These are phyloP conservation scores for Tyto alba DNA, from an alignment of 2,113 vertebrate species.

Conservation along the genomic window DNA sequence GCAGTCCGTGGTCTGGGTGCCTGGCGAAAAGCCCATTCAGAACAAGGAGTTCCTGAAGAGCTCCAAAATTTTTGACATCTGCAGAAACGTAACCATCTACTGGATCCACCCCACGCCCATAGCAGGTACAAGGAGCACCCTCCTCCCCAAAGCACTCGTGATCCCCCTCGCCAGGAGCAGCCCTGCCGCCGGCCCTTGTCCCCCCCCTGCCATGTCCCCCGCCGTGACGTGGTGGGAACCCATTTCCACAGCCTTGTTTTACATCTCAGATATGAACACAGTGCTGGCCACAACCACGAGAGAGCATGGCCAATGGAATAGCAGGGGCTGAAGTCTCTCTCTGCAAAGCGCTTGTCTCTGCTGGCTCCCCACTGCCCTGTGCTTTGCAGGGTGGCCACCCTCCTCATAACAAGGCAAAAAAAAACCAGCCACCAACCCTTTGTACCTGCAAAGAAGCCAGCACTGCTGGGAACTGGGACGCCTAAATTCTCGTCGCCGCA, in stretches of 20 bases:
- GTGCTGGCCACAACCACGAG: not conserved
- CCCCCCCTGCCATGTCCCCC: not conserved
- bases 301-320: not conserved
- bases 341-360: constrained; percentile 3
- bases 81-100: constrained; percentile 74
- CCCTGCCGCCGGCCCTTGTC: not conserved
- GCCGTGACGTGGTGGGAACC: not conserved
- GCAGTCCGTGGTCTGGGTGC: constrained; percentile 77
- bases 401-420: not conserved
- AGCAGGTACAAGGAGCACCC: constrained; percentile 60
- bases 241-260: not conserved
- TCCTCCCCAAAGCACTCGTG: not conserved
- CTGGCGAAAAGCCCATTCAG: constrained; percentile 77
- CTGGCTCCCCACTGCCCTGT: not conserved
- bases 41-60: constrained; percentile 77
- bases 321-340: not conserved
- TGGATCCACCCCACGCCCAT: constrained; percentile 77
- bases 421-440: not conserved
- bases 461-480: not conserved
- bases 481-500: not conserved
- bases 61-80: constrained; percentile 78
- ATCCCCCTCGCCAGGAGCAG: not conserved
- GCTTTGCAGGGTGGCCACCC: not conserved
- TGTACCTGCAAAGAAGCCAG: constrained; percentile 2
- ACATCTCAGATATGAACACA: not conserved